phyloP scores from a whole-genome alignment of 2,888 invertebrate species.

The Plutella xylostella region DNA sequence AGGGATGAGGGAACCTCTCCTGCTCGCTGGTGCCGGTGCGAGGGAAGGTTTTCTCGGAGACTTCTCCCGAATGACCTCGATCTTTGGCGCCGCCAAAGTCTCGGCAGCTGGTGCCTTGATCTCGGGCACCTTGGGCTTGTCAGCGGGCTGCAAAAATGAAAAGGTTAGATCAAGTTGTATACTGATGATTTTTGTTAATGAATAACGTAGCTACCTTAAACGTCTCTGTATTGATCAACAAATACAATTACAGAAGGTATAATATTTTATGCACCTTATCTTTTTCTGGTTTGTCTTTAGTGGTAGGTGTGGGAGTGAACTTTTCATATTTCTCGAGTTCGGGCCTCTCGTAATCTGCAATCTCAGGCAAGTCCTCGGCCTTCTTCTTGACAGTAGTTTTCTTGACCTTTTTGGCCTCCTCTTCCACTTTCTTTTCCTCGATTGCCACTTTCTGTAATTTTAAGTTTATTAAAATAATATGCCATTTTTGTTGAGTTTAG shows the following conservation, averaged over 20 bases:
- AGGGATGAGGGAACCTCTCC: conserved; percentile 88
- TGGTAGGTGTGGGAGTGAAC: conserved; percentile 60
- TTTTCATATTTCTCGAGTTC: conserved; percentile 78
- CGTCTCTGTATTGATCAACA: no score
- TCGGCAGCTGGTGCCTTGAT: conserved; percentile 77
- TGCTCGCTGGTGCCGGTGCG: conserved; percentile 65
- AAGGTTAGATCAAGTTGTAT: no score
- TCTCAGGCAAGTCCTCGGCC: conserved; percentile 71
- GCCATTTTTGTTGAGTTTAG: neutral
- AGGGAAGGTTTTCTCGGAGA: conserved; percentile 81
- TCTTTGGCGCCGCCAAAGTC: conserved; percentile 78
- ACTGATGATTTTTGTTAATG: no score
- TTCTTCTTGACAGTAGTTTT: conserved; percentile 60
- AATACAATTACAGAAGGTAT: neutral
- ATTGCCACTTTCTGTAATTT: conserved; percentile 57
- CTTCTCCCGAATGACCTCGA: conserved; percentile 87
- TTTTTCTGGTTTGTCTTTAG: conserved; percentile 59
- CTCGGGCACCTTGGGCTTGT: conserved; percentile 71
- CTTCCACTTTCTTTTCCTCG: conserved; percentile 49
- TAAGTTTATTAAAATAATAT: neutral
- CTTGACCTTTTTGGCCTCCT: conserved; percentile 60
- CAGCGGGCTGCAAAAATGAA: conserved; percentile 16
- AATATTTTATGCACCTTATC: conserved; percentile 33
- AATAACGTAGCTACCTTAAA: no score
- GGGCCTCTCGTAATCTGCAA: conserved; percentile 81